These are phyloP conservation scores for Tachina grossa DNA, from an alignment of 2,888 invertebrate genomes.

Conservation along the genomic window DNA sequence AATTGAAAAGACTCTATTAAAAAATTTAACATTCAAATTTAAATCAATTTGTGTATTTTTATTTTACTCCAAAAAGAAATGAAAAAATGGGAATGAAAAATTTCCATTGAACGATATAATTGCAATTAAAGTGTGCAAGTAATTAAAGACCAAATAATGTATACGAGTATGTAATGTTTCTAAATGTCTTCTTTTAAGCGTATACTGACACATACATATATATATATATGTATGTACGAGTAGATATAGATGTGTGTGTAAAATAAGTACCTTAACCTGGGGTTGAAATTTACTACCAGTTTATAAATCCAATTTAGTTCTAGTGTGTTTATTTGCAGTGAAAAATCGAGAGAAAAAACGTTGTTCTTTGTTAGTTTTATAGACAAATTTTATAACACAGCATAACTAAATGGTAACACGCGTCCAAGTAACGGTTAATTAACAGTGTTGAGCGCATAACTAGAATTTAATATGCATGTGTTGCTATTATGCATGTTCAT, in stretches of 20 bases:
- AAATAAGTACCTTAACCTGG: slow-evolving; percentile 18
- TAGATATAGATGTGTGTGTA: not conserved
- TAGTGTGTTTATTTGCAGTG: slow-evolving; percentile 21
- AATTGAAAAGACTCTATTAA: slow-evolving; percentile 62
- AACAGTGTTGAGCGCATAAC: slow-evolving; percentile 37
- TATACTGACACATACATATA: not conserved
- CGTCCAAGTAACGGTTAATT: slow-evolving; percentile 66
- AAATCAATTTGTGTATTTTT: slow-evolving; percentile 57
- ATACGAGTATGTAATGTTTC: not conserved
- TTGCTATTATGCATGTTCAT: not conserved
- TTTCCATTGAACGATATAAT: not conserved
- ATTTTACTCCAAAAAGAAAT: not conserved
- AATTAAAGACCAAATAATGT: slow-evolving; percentile 51
- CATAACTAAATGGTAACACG: slow-evolving; percentile 66
- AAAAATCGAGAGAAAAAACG: not conserved
- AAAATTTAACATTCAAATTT: slow-evolving; percentile 48
- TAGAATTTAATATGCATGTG: not conserved
- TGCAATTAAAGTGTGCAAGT: slow-evolving; percentile 31
- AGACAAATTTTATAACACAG: slow-evolving; percentile 24
- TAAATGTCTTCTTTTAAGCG: not conserved
- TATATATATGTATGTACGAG: not conserved
- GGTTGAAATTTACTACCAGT: slow-evolving; percentile 44
- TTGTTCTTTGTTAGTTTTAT: slow-evolving; percentile 14
- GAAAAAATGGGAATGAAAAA: slow-evolving; percentile 25
- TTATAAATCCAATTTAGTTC: slow-evolving; percentile 52